Conservation (phyloP, 2,797 vertebrate species). For the Gymnodraco acuticeps region DNA sequence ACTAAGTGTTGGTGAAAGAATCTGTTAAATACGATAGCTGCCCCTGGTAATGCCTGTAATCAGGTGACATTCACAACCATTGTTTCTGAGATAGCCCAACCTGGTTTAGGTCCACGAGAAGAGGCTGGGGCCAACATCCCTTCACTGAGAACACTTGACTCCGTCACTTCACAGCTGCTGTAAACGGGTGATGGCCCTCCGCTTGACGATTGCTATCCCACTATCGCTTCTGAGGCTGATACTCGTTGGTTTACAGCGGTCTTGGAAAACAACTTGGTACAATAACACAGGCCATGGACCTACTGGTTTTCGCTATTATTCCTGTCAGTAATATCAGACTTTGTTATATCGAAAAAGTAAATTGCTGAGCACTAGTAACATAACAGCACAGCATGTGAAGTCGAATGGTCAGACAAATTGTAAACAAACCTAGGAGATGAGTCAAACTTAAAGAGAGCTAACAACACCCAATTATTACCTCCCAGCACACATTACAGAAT, state of each 20-base stretch:
- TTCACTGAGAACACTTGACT: conserved; percentile 12
- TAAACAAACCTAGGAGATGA: conserved; percentile 4
- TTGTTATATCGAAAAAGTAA: neutral
- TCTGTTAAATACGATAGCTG: conserved; percentile 21
- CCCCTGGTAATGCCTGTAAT: conserved; percentile 3
- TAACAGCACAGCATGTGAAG: neutral
- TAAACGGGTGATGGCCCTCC: conserved; percentile 1
- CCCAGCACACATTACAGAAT: neutral
- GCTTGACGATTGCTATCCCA: neutral
- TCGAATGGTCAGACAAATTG: neutral
- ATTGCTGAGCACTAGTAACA: neutral
- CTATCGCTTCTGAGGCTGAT: neutral
- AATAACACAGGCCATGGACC: neutral
- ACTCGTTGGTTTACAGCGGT: neutral
- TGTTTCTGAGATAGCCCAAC: neutral
- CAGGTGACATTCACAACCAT: neutral
- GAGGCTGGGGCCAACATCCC: neutral
- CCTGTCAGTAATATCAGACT: neutral
- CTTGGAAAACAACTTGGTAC: neutral
- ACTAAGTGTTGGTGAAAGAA: neutral
- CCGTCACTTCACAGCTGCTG: neutral
- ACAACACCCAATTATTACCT: no score
- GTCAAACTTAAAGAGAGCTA: neutral
- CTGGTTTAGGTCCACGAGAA: conserved; percentile 6
- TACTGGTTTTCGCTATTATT: neutral